These are phyloP conservation scores for Athrips mouffetella DNA, from an alignment of 2,888 invertebrate genomes.

Conservation along the genomic window DNA sequence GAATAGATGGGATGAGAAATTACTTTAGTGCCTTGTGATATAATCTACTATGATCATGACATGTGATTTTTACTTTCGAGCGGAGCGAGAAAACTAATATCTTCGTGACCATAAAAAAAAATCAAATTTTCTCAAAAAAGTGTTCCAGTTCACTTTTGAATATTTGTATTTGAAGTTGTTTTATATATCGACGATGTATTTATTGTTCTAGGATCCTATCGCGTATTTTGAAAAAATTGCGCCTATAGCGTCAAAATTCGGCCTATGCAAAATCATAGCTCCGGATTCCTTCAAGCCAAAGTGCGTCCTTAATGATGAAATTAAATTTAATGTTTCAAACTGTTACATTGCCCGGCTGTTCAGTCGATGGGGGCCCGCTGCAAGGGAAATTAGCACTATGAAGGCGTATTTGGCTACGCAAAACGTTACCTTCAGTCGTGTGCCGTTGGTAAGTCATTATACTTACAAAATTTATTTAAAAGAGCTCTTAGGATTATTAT, in stretches of 20 bases:
- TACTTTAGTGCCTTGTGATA: no score
- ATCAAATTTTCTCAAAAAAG: no score
- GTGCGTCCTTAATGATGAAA: slow-evolving; percentile 89
- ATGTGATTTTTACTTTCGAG: no score
- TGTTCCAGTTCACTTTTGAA: no score
- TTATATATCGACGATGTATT: no score
- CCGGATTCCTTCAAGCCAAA: slow-evolving; percentile 86
- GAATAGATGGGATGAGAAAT: no score
- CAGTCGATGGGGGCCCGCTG: slow-evolving; percentile 92
- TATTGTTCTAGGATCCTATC: slow-evolving; percentile 92
- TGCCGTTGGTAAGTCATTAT: slow-evolving; percentile 90
- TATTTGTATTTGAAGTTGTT: no score
- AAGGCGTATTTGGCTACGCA: slow-evolving; percentile 88
- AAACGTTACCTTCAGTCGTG: slow-evolving; percentile 84
- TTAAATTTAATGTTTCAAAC: slow-evolving; percentile 91
- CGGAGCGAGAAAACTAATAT: no score
- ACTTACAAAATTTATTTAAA: no score
- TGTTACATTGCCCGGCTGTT: slow-evolving; percentile 94
- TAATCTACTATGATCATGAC: no score
- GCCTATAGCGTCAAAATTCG: slow-evolving; percentile 86
- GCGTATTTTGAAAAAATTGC: slow-evolving; percentile 90
- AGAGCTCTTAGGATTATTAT: no score
- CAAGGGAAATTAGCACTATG: slow-evolving; percentile 90
- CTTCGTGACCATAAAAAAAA: no score
- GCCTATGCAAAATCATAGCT: slow-evolving; percentile 92